A percentile compares a stretch with the other conserved stretches of the same genome.
phyloP scores from a whole-genome alignment of 2,113 vertebrate genomes.

The Toxostoma redivivum region DNA sequence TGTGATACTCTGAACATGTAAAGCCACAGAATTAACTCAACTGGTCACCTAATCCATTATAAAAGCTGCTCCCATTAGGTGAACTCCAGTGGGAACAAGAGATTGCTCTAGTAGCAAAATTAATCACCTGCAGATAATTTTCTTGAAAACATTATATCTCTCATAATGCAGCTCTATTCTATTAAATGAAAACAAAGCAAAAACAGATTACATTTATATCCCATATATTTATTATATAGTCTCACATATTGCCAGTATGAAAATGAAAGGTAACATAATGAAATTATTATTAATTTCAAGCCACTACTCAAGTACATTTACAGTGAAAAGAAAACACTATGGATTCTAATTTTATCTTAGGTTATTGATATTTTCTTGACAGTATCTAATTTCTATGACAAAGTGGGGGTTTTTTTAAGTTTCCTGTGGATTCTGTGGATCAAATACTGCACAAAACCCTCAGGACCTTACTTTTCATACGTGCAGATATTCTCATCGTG shows the following conservation, averaged over 20 bases:
- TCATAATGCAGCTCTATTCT: neutral
- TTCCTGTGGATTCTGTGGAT: neutral
- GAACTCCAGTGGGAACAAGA: neutral
- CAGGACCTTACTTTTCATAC: neutral
- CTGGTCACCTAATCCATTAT: constrained; percentile 25
- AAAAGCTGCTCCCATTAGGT: neutral
- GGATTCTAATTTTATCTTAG: neutral
- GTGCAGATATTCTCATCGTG: neutral
- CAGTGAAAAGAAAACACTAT: neutral
- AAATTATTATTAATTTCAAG: neutral
- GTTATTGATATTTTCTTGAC: neutral
- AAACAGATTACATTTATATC: neutral
- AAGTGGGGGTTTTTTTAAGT: neutral
- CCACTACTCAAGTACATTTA: neutral
- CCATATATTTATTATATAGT: neutral
- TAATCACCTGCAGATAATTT: neutral
- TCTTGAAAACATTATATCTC: neutral
- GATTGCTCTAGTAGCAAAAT: neutral
- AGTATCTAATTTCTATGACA: neutral
- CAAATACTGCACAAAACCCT: neutral
- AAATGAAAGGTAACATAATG: neutral
- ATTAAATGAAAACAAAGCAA: neutral
- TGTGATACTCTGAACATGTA: neutral
- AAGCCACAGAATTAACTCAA: neutral
- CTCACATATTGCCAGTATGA: neutral